Base-by-base conservation (phyloP, 2,888 invertebrate species). In the Helobdella robusta region DNA sequence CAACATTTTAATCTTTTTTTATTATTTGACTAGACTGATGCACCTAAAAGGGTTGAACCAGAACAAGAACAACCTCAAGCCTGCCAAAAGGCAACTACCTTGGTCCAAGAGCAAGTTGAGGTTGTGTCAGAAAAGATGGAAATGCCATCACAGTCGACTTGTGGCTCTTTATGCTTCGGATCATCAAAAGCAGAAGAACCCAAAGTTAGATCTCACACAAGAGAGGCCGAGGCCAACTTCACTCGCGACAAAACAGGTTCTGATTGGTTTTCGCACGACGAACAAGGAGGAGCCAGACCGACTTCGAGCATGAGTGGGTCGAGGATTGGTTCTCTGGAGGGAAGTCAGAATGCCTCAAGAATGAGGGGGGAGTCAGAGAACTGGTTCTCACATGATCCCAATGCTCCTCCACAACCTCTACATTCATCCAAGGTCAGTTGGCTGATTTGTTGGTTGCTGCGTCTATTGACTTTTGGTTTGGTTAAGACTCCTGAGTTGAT, bases 331-430 rank as follows among this genome's bases (percentile, higher is more conserved):
- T 67, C 66, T 8, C 46, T 35, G 25, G 69, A 70, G 60, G 70
- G 66, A 15, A 54, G 28, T 8, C 61, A 59, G 15, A 70, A 66
- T 59, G 71, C 71, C 50, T 44, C 56, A 6, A 64, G 64, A n/a
- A 65, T 66, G 56, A 35, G 66, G 25, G 63, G 62, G 15, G 68
- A 67, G 35, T 59, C 65, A n/a, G 71, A 68, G 48, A 66, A 68
- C 30, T 71, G 71, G 71, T 71, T 67, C 61, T 67, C 66, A 50
- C 68, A 71, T 30, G 70, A 70, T 20, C 68, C 67, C 20, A 70
- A 70, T 34, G 60, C 66, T 2, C 62, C 62, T 2, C 32, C 62
- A n/a, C 2, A 48, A 20, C 62, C 62, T 1, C 62, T 62, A 50
- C 62, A 62, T 34, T 28, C 62, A n/a, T 62, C 62, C 48, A 62